phyloP scores from a whole-genome alignment of 1,140 invertebrate species.

The Zophobas atratus region DNA sequence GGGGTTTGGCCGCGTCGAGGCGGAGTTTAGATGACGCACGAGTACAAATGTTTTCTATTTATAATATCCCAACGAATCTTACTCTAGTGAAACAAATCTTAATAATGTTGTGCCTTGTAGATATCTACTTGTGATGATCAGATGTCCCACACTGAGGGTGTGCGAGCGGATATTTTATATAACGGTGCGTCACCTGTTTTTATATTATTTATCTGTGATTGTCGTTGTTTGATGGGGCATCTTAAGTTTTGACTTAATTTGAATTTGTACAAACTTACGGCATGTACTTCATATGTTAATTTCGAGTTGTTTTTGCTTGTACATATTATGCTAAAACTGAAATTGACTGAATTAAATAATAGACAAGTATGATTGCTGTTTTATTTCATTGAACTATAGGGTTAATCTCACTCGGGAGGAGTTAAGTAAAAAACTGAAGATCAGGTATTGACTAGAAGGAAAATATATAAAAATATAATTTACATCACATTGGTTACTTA shows the following conservation, averaged over 20 bases:
- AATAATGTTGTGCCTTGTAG: slow-evolving; percentile 15
- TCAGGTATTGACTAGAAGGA: slow-evolving; percentile 9
- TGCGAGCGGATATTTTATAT: slow-evolving; percentile 14
- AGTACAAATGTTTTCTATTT: neutral
- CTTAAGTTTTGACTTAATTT: slow-evolving; percentile 23
- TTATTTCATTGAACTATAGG: slow-evolving; percentile 6
- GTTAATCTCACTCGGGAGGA: slow-evolving; percentile 9
- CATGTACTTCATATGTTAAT: slow-evolving; percentile 34
- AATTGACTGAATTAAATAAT: slow-evolving; percentile 33
- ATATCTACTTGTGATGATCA: slow-evolving; percentile 34
- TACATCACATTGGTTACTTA: neutral
- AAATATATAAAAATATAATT: neutral
- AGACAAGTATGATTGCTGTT: slow-evolving; percentile 3
- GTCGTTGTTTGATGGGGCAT: slow-evolving; percentile 22
- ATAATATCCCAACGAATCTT: slow-evolving; percentile 23
- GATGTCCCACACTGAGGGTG: slow-evolving; percentile 16
- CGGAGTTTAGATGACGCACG: too few species aligned
- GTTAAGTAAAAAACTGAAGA: slow-evolving; percentile 13
- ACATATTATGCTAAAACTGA: slow-evolving; percentile 53
- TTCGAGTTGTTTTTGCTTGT: slow-evolving; percentile 39
- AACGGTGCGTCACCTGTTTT: neutral
- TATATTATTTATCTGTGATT: slow-evolving; percentile 29
- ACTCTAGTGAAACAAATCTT: slow-evolving; percentile 34
- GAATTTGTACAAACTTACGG: slow-evolving; percentile 23
- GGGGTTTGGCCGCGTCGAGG: too few species aligned